Base-by-base conservation (phyloP, 2,113 vertebrate genomes). In the Vombatus ursinus region DNA sequence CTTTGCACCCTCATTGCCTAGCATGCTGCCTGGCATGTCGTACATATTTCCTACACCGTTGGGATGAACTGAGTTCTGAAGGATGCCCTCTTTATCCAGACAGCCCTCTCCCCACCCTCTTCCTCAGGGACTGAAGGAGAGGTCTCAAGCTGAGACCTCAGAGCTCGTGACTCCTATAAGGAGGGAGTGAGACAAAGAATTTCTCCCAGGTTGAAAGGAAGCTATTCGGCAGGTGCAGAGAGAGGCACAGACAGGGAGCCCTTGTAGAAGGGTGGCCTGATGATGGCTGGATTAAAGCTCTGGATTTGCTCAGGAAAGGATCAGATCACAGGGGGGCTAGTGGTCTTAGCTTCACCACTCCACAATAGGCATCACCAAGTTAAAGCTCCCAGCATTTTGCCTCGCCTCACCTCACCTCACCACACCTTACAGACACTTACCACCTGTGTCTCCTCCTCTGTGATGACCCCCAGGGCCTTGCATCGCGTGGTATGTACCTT, bases 401-500 rank as follows among this genome's bases (percentile, higher is more conserved):
- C n/a, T 12, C n/a, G 24, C 48, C 52, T 12, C 94, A 50, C 16
- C 23, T 12, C n/a, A 47, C 48, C 52, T 12, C 94, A 50, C 16
- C 23, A 93, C 90, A 22, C 92, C 37, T n/a, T 89, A 26, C 11
- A 95, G 23, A 16, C 95, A 91, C 98, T 90, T 94, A 99, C 99
- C 98, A 99, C 99, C 92, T 99, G 99, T 0, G 99, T 99, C 51
- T 99, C 98, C 1, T 99, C 95, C 0, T 99, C 98, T 0, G 99
- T 99, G 90, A 99, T 51, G 19, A 99, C 98, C 0, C 99, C 99
- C 3, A 98, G 68, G 68, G 99, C 98, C 91, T 99, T 98, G 61
- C 99, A 98, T 0, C 99, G 98, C 0, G 99, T 99, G 0, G 99
- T 99, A 95, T 99, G 99, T 0, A 99, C 99, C 97, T 99, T 99